These are phyloP conservation scores for Protobothrops mucrosquamatus DNA, from an alignment of 2,113 vertebrate genomes.

Conservation along the genomic window DNA sequence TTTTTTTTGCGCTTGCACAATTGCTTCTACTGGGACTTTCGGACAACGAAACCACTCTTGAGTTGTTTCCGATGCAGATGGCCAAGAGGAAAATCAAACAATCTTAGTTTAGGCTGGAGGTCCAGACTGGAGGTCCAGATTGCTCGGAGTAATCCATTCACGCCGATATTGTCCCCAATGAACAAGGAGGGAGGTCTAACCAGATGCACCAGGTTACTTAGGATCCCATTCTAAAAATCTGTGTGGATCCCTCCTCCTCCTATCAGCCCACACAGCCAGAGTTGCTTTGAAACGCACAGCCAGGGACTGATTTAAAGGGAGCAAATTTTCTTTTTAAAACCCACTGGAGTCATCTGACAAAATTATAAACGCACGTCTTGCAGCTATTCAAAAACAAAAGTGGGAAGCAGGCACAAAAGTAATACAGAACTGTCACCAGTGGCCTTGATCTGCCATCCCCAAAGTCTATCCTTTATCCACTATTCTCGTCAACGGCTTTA, in stretches of 20 bases:
- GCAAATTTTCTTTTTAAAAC: not conserved
- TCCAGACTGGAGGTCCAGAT: too few relatives aligned
- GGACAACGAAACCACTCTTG: not conserved
- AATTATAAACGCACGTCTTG: not conserved
- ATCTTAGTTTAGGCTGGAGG: not conserved
- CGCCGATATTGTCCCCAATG: not conserved
- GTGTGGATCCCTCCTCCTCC: not conserved
- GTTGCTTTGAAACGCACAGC: not conserved
- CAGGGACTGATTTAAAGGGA: not conserved
- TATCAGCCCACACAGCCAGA: not conserved
- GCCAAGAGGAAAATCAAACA: not conserved
- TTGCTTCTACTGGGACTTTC: not conserved
- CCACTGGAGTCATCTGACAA: not conserved
- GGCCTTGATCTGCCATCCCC: not conserved
- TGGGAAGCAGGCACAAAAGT: not conserved
- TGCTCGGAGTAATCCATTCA: not conserved
- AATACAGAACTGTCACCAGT: not conserved
- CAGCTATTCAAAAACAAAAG: not conserved
- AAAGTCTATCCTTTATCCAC: not conserved
- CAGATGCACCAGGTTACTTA: not conserved
- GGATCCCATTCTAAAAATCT: not conserved
- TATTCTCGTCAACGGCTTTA: not conserved
- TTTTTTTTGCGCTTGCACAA: too few relatives aligned
- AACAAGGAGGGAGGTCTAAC: not conserved
- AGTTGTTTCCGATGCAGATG: not conserved